A percentile compares a stretch with the other conserved stretches of the same genome.
phyloP scores from a whole-genome alignment of 1,140 invertebrate species.

The Phymorhynchus buccinoides region DNA sequence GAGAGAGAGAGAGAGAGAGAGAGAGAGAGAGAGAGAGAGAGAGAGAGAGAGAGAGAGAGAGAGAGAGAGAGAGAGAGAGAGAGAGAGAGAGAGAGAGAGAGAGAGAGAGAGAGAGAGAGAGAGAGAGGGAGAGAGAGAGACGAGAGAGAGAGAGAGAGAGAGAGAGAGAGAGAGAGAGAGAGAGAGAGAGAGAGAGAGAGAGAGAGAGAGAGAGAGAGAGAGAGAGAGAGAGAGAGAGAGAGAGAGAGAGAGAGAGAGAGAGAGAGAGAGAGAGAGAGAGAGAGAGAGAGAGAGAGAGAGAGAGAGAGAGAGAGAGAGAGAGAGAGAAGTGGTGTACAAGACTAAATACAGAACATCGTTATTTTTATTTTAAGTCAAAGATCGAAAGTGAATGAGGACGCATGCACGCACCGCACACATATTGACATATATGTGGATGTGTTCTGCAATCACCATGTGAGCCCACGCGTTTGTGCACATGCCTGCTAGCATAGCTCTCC shows the following conservation, averaged over 20 bases:
- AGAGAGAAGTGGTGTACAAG: too few species aligned
- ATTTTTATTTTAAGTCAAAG: too few species aligned
- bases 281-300: not conserved
- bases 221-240: slow-evolving; percentile 5
- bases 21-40: not conserved
- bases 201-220: not conserved
- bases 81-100: not conserved
- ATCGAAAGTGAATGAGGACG: too few species aligned
- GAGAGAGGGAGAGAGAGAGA: too few species aligned
- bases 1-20: slow-evolving; percentile 5
- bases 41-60: not conserved
- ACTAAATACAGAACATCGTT: too few species aligned
- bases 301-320: slow-evolving; percentile 5
- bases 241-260: not conserved
- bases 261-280: not conserved
- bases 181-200: not conserved
- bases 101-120: not conserved
- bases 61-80: not conserved
- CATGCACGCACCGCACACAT: too few species aligned
- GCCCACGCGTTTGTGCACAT: too few species aligned
- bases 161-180: not conserved
- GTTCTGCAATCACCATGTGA: too few species aligned
- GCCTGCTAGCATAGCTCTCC: too few species aligned
- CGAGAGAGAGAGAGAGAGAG: not conserved
- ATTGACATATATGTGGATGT: too few species aligned